Base-by-base conservation (phyloP, 2,888 invertebrate species). In the Leptinotarsa rubiginosa region DNA sequence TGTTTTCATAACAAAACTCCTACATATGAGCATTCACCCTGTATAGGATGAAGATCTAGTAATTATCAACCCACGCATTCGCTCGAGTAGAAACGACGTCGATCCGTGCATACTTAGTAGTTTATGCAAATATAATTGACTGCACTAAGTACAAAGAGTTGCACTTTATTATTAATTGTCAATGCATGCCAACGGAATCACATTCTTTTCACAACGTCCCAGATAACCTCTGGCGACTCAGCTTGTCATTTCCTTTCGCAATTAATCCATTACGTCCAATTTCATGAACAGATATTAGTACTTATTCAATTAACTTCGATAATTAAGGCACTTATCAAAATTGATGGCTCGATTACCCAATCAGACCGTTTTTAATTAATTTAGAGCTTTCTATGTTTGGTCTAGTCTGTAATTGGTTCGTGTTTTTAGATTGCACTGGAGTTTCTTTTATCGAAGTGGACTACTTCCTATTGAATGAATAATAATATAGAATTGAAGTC, bases 281-380 rank as follows among this genome's bases (percentile, higher is more conserved):
- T 68, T 68, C 52, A 68, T 47, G 54, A 68, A 68, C 18, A 68
- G 52, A 68, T 68, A 68, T 47, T 41, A 68, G 68, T 68, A 31
- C 54, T 68, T 68, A 68, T 68, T 41, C 41, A 68, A 68, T 68
- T 68, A 41, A 31, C 52, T 67, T 10, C 18, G 18, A 56, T 68
- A 68, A 68, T 68, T 68, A 68, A 68, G 41, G 56, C 52, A 68
- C 54, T 68, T 52, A 56, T 4, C 52, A n/a, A 47, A 56, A 68
- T 31, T 67, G 52, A 31, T 54, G 56, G 54, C 56, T 68, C 54
- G 56, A 56, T 56, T 56, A 56, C 56, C 13, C 22, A 56, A 56
- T 56, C 56, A 56, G 56, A 56, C 56, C 20, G 56, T 56, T 13
- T 15, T 56, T 13, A 56, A 56, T 56, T 56, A 56, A 22, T 56